phyloP scores from a whole-genome alignment of 2,113 vertebrate species.

The Solea senegalensis region DNA sequence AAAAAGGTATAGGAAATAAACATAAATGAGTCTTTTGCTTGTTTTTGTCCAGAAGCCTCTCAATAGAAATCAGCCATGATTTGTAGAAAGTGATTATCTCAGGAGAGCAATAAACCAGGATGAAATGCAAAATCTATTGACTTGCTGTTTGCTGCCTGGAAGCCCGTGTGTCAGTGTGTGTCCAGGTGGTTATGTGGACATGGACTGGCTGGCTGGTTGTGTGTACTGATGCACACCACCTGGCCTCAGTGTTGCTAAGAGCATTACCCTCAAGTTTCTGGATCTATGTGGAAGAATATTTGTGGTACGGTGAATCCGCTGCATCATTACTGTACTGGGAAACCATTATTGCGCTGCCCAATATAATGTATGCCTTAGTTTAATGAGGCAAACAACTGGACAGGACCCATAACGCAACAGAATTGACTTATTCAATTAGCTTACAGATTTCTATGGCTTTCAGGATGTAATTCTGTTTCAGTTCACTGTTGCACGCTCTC shows the following conservation, averaged over 20 bases:
- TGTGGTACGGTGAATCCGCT: conserved; percentile 33
- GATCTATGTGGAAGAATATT: conserved; percentile 39
- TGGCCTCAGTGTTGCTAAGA: conserved; percentile 50
- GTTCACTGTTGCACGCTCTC: conserved; percentile 1
- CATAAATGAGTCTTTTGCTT: conserved; percentile 14
- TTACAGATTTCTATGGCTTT: conserved; percentile 31
- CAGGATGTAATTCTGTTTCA: neutral
- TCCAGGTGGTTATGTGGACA: conserved; percentile 55
- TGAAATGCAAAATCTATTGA: conserved; percentile 46
- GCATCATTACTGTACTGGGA: conserved; percentile 43
- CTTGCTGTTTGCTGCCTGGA: conserved; percentile 31
- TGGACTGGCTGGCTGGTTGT: conserved; percentile 47
- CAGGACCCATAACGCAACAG: conserved; percentile 26
- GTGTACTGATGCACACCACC: conserved; percentile 52
- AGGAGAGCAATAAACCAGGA: conserved; percentile 22
- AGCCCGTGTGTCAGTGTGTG: conserved; percentile 39
- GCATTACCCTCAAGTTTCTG: conserved; percentile 34
- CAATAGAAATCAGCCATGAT: conserved; percentile 14
- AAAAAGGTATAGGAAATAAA: conserved; percentile 21
- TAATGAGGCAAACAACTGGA: conserved; percentile 51
- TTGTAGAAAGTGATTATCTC: conserved; percentile 23
- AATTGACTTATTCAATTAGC: conserved; percentile 36
- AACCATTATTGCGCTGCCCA: conserved; percentile 34
- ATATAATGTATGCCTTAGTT: conserved; percentile 42
- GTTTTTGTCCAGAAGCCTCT: conserved; percentile 12